These are phyloP conservation scores for Numida meleagris DNA, from an alignment of 2,113 vertebrate genomes.

Conservation along the genomic window DNA sequence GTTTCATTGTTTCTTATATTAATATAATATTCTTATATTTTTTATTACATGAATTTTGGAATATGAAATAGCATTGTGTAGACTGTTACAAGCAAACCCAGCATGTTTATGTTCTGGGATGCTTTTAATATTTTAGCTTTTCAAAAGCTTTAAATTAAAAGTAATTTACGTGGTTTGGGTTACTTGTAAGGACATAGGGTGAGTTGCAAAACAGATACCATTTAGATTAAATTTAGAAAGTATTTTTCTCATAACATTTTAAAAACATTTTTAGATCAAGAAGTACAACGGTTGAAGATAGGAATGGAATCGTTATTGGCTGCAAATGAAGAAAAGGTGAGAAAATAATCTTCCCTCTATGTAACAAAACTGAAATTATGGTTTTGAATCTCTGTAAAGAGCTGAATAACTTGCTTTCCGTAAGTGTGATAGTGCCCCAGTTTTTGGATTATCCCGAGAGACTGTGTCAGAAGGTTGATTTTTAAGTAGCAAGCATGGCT, in stretches of 20 bases:
- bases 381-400: background rate
- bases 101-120: background rate
- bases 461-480: background rate
- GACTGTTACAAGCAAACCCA: background rate
- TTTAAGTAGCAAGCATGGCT: background rate
- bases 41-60: background rate
- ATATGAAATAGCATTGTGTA: background rate
- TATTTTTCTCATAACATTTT: background rate
- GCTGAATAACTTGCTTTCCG: background rate
- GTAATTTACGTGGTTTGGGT: background rate
- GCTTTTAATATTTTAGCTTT: background rate
- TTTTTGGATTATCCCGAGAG: background rate
- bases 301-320: slow-evolving; percentile 90
- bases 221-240: background rate
- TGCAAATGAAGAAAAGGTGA: slow-evolving; percentile 95
- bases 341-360: background rate
- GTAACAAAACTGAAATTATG: background rate
- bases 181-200: background rate
- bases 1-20: background rate
- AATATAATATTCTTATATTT: background rate
- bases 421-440: background rate
- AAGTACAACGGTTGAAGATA: slow-evolving; percentile 88
- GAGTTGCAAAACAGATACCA: background rate
- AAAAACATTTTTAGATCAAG: slow-evolving; percentile 84
- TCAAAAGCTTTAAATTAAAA: background rate